These are phyloP conservation scores for Trichogramma evanescens DNA, from an alignment of 2,888 invertebrate genomes.

Conservation along the genomic window DNA sequence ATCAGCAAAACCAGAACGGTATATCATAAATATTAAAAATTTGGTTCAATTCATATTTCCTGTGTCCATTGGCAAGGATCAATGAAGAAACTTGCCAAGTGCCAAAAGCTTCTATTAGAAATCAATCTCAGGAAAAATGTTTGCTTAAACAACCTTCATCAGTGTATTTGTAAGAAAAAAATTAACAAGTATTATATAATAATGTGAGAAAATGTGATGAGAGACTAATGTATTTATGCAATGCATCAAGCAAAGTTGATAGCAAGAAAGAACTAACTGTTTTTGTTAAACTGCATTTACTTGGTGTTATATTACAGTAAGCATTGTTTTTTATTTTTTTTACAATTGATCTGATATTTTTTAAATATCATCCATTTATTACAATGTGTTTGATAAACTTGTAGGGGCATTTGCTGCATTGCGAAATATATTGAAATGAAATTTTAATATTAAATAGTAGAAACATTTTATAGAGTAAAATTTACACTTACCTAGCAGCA, in stretches of 20 bases:
- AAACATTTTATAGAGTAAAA: too few relatives aligned
- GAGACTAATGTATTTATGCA: conserved; percentile 19
- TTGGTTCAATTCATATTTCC: too few relatives aligned
- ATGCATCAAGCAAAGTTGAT: conserved; percentile 13
- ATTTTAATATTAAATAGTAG: too few relatives aligned
- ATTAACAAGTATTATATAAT: conserved; percentile 16
- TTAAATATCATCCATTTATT: conserved; percentile 10
- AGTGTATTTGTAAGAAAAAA: conserved; percentile 5
- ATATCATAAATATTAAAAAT: conserved; percentile 7
- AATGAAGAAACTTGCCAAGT: conserved; percentile 4
- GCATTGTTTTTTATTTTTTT: neutral
- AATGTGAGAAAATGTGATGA: conserved; percentile 12
- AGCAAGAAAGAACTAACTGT: too few relatives aligned
- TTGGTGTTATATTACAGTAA: neutral
- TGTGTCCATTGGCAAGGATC: neutral
- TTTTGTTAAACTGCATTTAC: conserved; percentile 10
- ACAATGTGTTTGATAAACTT: conserved; percentile 20
- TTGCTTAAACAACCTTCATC: neutral
- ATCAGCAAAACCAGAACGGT: conserved; percentile 47
- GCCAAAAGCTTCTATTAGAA: conserved; percentile 10
- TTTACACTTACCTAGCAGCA: too few relatives aligned
- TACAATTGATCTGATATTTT: neutral
- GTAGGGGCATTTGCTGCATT: conserved; percentile 21
- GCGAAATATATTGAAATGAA: conserved; percentile 25
- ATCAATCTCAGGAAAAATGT: conserved; percentile 13